These are phyloP conservation scores for Columba janthina DNA, from an alignment of 2,113 vertebrate genomes.

Conservation along the genomic window DNA sequence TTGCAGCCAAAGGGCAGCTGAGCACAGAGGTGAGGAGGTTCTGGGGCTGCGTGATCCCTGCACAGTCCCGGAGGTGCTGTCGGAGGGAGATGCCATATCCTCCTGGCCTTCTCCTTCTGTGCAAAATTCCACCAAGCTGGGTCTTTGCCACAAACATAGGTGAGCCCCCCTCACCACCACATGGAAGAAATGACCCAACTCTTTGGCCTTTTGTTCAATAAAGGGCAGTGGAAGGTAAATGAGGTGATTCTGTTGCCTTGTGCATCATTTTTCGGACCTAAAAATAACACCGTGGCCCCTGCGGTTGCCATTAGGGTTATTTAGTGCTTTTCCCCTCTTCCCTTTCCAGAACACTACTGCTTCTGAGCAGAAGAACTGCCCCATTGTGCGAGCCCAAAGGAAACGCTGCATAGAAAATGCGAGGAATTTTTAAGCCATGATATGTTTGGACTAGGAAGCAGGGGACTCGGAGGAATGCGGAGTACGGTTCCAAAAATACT, in stretches of 20 bases:
- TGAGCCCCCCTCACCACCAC: background rate
- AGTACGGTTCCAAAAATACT: conserved; percentile 74
- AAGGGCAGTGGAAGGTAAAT: conserved; percentile 27
- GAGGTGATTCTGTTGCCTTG: conserved; percentile 13
- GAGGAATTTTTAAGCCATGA: conserved; percentile 74
- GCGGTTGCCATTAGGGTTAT: conserved; percentile 50
- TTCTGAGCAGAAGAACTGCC: conserved; percentile 65
- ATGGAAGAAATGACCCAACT: background rate
- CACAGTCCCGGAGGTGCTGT: background rate
- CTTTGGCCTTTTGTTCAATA: conserved; percentile 2
- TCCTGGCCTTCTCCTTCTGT: background rate
- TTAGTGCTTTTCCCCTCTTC: conserved; percentile 1
- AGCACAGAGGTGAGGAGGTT: background rate
- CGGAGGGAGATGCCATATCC: background rate
- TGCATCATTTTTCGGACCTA: conserved; percentile 12
- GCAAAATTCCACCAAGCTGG: background rate
- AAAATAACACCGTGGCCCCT: conserved; percentile 34
- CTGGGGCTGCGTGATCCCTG: background rate
- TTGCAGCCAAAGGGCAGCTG: background rate
- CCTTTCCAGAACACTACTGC: conserved; percentile 27
- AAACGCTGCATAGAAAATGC: conserved; percentile 71
- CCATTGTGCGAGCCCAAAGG: conserved; percentile 67
- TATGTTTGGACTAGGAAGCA: conserved; percentile 78
- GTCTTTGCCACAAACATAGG: background rate
- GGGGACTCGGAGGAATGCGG: conserved; percentile 72